Conservation (phyloP, 2,113 vertebrate genomes). For the Sorex fumeus region DNA sequence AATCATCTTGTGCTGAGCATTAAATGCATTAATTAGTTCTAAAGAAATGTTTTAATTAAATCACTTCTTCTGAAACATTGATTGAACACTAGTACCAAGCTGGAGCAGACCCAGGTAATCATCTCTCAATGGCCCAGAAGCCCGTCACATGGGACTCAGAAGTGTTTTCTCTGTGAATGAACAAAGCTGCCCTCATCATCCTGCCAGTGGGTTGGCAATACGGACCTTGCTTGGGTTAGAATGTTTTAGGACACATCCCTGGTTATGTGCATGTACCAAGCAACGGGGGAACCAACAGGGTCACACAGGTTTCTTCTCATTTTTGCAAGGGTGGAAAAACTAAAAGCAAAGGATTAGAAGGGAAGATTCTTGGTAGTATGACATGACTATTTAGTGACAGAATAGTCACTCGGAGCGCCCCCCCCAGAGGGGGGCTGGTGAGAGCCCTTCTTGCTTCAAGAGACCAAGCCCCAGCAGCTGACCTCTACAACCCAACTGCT, state of each 20-base stretch:
- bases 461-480: too few species aligned
- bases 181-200: neutral
- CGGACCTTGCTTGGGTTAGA: neutral
- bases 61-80: constrained; percentile 55
- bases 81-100: neutral
- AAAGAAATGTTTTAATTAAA: constrained; percentile 49
- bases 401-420: too few species aligned
- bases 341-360: neutral
- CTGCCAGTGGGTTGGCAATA: neutral
- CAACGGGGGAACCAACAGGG: neutral
- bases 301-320: neutral
- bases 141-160: neutral
- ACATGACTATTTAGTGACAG: neutral
- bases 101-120: neutral
- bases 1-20: neutral
- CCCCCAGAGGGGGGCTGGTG: too few species aligned
- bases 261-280: too few species aligned
- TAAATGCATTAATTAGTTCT: constrained; percentile 43
- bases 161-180: neutral
- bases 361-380: neutral
- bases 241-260: neutral
- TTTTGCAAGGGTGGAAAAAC: neutral
- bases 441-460: too few species aligned
- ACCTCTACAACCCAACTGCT: too few species aligned
- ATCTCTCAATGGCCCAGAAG: neutral